Percentiles rank a stretch among this genome's conserved stretches.
These are phyloP conservation scores for Cacoxenus indagator DNA, from an alignment of 2,888 invertebrate species.

Conservation along the genomic window DNA sequence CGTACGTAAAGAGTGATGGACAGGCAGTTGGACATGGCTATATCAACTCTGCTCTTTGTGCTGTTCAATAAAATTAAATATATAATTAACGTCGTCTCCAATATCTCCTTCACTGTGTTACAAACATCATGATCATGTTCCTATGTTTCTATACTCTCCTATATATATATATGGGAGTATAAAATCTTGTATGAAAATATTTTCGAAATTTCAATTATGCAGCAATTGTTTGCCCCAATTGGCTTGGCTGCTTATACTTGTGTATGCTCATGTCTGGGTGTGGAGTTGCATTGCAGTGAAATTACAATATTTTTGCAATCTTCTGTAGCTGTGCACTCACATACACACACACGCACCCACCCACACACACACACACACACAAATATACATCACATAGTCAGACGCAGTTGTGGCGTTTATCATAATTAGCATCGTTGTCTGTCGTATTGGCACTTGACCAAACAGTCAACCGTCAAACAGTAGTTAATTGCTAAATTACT, in stretches of 20 bases:
- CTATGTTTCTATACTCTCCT: no score
- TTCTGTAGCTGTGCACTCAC: neutral
- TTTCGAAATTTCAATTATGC: slow-evolving; percentile 49
- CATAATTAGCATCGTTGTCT: slow-evolving; percentile 12
- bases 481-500: slow-evolving; percentile 33
- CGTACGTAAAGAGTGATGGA: no score
- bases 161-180: neutral
- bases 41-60: no score
- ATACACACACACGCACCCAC: neutral
- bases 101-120: no score
- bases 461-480: slow-evolving; percentile 30
- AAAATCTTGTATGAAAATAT: slow-evolving; percentile 15
- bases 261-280: slow-evolving; percentile 12
- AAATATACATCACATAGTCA: neutral
- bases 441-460: slow-evolving; percentile 29
- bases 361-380: neutral
- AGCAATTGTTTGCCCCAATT: slow-evolving; percentile 39
- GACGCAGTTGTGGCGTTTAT: neutral
- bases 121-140: no score
- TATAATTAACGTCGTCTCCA: no score
- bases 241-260: neutral
- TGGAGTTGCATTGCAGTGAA: neutral
- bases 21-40: no score
- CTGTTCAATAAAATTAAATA: no score
- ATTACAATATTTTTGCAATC: slow-evolving; percentile 1